These are phyloP conservation scores for Thinocorus orbignyianus DNA, from an alignment of 2,113 vertebrate species.

Conservation along the genomic window DNA sequence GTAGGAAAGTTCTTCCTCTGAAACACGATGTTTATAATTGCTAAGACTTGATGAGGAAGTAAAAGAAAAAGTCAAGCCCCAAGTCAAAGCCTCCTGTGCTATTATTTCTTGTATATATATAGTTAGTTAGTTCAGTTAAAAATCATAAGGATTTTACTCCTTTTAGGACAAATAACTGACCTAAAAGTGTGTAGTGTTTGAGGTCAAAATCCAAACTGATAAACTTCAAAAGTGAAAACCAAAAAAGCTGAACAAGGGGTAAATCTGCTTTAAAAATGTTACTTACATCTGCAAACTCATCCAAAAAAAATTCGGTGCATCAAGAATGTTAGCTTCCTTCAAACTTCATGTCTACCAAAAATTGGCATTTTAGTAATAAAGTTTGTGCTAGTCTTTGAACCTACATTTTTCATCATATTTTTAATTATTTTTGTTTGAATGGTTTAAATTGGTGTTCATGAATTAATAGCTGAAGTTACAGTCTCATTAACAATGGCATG, in stretches of 20 bases:
- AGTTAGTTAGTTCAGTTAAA: not conserved
- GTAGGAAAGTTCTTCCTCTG: not conserved
- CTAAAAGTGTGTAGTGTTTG: not conserved
- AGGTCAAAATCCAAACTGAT: not conserved
- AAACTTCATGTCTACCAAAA: not conserved
- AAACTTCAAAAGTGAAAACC: not conserved
- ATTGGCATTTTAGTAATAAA: not conserved
- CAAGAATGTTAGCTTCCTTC: not conserved
- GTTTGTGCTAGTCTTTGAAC: not conserved
- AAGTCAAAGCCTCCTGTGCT: not conserved
- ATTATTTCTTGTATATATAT: not conserved
- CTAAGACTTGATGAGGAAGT: not conserved
- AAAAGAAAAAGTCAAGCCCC: not conserved
- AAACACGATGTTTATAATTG: not conserved
- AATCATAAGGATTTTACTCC: not conserved
- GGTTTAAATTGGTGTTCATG: not conserved
- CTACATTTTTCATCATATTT: not conserved
- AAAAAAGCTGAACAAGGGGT: not conserved
- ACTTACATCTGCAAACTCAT: not conserved
- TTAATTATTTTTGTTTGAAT: not conserved
- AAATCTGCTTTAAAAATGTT: not conserved
- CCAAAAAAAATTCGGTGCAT: not conserved
- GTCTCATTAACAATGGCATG: conserved; percentile 26
- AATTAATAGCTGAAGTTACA: not conserved
- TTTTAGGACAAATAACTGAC: not conserved